A percentile compares a stretch with the other conserved stretches of the same genome.
phyloP scores from a whole-genome alignment of 2,888 invertebrate genomes.

The Philopedon plagiatum region DNA sequence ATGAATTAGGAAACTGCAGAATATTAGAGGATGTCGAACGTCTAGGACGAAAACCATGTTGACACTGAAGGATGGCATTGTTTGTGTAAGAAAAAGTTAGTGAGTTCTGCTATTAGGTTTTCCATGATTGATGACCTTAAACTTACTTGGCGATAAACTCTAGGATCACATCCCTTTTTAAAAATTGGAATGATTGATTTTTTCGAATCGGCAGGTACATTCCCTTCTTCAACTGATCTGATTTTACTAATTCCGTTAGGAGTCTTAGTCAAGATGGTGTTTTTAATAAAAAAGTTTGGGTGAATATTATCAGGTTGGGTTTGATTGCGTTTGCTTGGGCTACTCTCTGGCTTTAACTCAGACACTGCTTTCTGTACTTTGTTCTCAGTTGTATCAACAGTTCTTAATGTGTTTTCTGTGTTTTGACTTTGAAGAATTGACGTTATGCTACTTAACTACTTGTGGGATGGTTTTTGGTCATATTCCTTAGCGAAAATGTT shows the following conservation, averaged over 20 bases:
- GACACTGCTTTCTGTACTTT: no score
- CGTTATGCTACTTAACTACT: no score
- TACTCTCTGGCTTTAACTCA: neutral
- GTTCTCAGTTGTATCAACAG: no score
- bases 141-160: neutral
- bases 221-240: neutral
- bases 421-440: no score
- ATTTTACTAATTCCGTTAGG: neutral
- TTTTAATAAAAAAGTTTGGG: neutral
- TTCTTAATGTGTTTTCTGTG: no score
- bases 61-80: neutral
- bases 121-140: neutral
- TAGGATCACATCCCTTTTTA: neutral
- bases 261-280: no score
- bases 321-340: no score
- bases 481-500: no score
- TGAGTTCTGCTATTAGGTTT: neutral
- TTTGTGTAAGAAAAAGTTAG: no score
- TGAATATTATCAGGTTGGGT: neutral
- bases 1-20: neutral
- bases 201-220: neutral
- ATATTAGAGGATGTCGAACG: neutral
- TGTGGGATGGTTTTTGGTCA: no score
- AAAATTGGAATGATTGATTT: neutral
- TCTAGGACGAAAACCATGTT: slow-evolving; percentile 1